Percentiles rank a stretch among this genome's conserved stretches.
Conservation (phyloP, 2,113 vertebrate genomes). For the Helogale parvula region DNA sequence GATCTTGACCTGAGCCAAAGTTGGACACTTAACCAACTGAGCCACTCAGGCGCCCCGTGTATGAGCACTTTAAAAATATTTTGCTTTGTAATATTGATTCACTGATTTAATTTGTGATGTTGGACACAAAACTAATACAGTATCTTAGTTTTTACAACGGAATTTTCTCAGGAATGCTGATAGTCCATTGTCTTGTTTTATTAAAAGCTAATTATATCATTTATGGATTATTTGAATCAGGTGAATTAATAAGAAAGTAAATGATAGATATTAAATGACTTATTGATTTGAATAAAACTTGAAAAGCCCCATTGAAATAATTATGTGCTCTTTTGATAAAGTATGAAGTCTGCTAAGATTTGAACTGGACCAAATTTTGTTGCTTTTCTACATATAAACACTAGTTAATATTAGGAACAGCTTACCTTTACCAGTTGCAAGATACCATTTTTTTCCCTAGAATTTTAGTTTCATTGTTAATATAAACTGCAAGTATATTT, state of each 20-base stretch:
- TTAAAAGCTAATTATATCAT: conserved; percentile 43
- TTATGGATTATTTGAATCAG: conserved; percentile 42
- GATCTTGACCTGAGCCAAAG: no score
- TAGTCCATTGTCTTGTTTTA: conserved; percentile 43
- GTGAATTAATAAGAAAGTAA: conserved; percentile 25
- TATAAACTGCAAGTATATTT: conserved; percentile 25
- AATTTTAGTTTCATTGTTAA: conserved; percentile 53
- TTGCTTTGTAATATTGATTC: background rate
- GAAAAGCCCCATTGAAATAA: conserved; percentile 44
- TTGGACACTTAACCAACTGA: no score
- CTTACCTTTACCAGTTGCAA: background rate
- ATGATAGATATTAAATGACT: conserved; percentile 40
- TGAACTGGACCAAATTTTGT: conserved; percentile 14
- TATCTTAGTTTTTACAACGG: background rate
- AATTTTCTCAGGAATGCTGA: conserved; percentile 3
- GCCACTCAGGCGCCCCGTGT: no score
- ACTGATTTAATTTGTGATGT: background rate
- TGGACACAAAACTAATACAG: background rate
- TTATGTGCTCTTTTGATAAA: conserved; percentile 7
- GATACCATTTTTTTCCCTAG: background rate
- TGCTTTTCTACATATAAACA: conserved; percentile 16
- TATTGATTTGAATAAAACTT: conserved; percentile 1
- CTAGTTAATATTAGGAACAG: background rate
- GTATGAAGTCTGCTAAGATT: background rate
- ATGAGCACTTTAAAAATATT: background rate